Evolutionary conservation across 2,888 invertebrate genomes (phyloP), one percentile per base, ranked within the genome.

Genomic region (Myathropa florea): DNA sequence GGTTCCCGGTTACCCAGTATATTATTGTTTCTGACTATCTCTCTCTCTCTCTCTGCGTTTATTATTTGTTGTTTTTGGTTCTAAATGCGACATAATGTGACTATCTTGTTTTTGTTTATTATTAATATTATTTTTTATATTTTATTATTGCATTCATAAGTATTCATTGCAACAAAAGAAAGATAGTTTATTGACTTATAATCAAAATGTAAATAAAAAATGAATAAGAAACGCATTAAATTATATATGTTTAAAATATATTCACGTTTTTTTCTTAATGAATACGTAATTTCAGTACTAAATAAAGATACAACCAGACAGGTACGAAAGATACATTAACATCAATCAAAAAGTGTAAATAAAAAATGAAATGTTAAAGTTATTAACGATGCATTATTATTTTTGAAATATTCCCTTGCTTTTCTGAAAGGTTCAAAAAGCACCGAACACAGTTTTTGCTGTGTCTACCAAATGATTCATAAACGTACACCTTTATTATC

Each of bases 131-230:
- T 55, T 55, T 65, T 67, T 59, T 53, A 23, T 59, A 57, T 59
- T 57, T 39, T 68, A 55, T 67, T 53, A 24, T 68, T 61, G 60
- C 53, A 68, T 77, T 67, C 39, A 78, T 61, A 70, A 77, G 77
- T 77, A 63, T 70, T 70, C 53, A 65, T 60, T 59, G 28, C 53
- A 75, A 65, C 10, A 68, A 33, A 73, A 64, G 7, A 46, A n/a
- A 26, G 24, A 70, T 14, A 21, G 59, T 39, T 70, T 57, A 78
- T 28, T 78, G 78, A 70, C 78, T 63, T 68, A 61, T 70, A 78
- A 79, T 79, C 78, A 79, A 79, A 79, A 79, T 79, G 78, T 79
- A 79, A 71, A 79, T 79, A 78, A 2, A 39, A 28, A 55, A 26
- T 2, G 9, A 46, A 46, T 18, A 46, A 46, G 46, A 2, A 46